Evolutionary conservation across 1,140 invertebrate species (phyloP).

Genomic region (Calycopis cecrops): DNA sequence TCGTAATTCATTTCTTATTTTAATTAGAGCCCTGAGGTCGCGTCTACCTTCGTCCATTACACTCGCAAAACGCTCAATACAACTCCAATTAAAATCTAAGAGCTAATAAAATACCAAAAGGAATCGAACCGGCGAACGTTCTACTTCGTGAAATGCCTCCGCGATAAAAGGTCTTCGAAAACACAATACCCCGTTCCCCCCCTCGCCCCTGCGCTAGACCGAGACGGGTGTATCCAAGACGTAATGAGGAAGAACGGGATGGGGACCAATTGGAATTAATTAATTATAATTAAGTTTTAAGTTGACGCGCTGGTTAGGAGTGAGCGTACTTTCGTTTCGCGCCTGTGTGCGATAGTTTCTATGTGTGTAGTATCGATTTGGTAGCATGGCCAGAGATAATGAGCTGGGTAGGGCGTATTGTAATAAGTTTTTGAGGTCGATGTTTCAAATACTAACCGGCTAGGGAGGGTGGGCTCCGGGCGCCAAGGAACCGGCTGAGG

Average conservation of each 20-base stretch:
- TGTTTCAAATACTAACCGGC: slow-evolving; percentile 31
- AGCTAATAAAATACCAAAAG: slow-evolving; percentile 66
- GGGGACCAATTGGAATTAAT: slow-evolving; percentile 79
- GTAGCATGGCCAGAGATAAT: slow-evolving; percentile 70
- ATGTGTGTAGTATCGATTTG: slow-evolving; percentile 66
- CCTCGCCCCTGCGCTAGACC: slow-evolving; percentile 47
- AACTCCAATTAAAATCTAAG: slow-evolving; percentile 63
- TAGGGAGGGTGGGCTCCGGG: slow-evolving; percentile 13
- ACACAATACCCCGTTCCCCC: slow-evolving; percentile 66
- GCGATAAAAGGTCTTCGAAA: slow-evolving; percentile 72
- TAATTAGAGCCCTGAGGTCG: slow-evolving; percentile 16
- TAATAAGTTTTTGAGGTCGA: slow-evolving; percentile 68
- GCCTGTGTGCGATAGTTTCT: slow-evolving; percentile 55
- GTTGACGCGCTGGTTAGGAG: slow-evolving; percentile 78
- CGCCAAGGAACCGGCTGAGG: background rate
- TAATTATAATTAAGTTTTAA: slow-evolving; percentile 88
- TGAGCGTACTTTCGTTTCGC: slow-evolving; percentile 69
- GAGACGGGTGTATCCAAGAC: slow-evolving; percentile 52
- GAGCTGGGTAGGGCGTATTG: slow-evolving; percentile 62
- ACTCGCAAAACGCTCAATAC: slow-evolving; percentile 47
- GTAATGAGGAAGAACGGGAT: slow-evolving; percentile 51
- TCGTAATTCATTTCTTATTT: slow-evolving; percentile 17
- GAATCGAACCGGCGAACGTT: slow-evolving; percentile 66
- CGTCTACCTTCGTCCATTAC: slow-evolving; percentile 21
- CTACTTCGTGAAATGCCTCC: slow-evolving; percentile 64